phyloP scores from a whole-genome alignment of 2,113 vertebrate genomes.

The Grantiella picta region DNA sequence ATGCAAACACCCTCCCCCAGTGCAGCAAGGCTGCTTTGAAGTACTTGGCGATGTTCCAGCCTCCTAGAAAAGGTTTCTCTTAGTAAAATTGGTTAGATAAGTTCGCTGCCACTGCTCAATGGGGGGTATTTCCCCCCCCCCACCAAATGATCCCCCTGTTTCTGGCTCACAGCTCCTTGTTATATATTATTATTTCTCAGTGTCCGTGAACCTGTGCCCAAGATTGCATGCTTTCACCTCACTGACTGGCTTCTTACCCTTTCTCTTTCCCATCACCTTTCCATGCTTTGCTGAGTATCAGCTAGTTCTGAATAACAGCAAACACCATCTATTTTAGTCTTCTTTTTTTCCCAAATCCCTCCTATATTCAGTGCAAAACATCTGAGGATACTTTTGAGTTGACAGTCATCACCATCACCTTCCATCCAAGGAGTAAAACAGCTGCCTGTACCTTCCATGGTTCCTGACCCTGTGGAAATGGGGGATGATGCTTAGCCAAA shows the following conservation, averaged over 20 bases:
- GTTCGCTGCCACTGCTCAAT: not conserved
- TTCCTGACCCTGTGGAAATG: not conserved
- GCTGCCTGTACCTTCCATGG: not conserved
- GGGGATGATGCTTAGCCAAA: not conserved
- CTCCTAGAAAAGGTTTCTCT: not conserved
- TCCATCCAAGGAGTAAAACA: not conserved
- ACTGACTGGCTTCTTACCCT: not conserved
- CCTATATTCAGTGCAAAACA: not conserved
- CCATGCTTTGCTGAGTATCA: not conserved
- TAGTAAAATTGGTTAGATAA: not conserved
- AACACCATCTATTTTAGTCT: not conserved
- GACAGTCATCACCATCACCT: not conserved
- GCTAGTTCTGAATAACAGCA: not conserved
- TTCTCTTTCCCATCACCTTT: not conserved
- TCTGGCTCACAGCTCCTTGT: not conserved
- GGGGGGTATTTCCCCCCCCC: not conserved
- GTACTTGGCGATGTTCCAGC: not conserved
- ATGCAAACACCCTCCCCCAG: not conserved
- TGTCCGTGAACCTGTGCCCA: not conserved
- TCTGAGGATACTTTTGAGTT: not conserved
- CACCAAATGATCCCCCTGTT: not conserved
- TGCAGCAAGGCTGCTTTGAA: not conserved
- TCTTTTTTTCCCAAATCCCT: not conserved
- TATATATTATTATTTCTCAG: not conserved
- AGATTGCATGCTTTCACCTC: not conserved